Evolutionary conservation across 2,888 invertebrate species (phyloP), one percentile per base, ranked within the genome.

Genomic region (Congeria kusceri): DNA sequence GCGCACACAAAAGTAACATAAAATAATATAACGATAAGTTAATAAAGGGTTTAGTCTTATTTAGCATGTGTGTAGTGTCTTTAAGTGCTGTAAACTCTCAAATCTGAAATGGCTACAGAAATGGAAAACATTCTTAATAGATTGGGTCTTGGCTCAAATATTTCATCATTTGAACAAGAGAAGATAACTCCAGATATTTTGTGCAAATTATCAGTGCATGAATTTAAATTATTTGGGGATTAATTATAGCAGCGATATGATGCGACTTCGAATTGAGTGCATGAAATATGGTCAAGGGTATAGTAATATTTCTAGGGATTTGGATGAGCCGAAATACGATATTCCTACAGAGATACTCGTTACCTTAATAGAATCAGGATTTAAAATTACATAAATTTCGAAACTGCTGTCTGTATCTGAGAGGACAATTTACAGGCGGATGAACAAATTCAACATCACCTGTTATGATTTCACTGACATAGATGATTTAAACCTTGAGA

Each of bases 151-250:
- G 65, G 62, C 18, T 11, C 5, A 25, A 23, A 29, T 25, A 49
- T 49, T n/a, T 15, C n/a, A n/a, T 65, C 3, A 15, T 78, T 78
- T 61, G 15, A 5, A 39, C 20, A 62, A 29, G 66, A 79, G 46
- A 69, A 62, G 46, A 74, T 79, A 49, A 29, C 59, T 25, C 79
- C 79, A 18, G 70, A 65, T 62, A 74, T 79, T 20, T 68, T 79
- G 20, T 23, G 65, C 25, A 47, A 61, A 20, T 44, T 78, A 27
- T 65, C 78, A 3, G 56, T 32, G 15, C 39, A 25, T 57, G 78
- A 78, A 56, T 47, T 78, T 63, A 59, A 59, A 39, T n/a, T 61
- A 27, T 39, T 64, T 78, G 39, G 78, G 78, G 1, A 20, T 78
- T 15, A 39, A 28, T 9, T 49, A 64, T 46, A 27, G 66, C 1